These are phyloP conservation scores for Mastomys natalensis DNA, from an alignment of 2,113 vertebrate genomes.

Conservation along the genomic window DNA sequence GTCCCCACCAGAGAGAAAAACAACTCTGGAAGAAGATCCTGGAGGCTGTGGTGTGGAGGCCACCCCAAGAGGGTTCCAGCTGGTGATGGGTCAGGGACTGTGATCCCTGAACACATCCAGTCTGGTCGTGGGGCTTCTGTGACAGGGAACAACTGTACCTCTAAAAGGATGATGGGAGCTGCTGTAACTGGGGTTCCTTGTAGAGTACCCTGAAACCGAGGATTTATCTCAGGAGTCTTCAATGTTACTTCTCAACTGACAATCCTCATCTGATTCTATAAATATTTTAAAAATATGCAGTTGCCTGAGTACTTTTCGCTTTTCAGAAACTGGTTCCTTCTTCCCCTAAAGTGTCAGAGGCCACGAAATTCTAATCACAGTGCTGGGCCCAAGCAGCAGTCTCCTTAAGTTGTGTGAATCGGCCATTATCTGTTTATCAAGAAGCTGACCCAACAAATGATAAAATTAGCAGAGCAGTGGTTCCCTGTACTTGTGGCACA, in stretches of 20 bases:
- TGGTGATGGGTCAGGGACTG: constrained; percentile 67
- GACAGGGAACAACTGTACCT: constrained; percentile 75
- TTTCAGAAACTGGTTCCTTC: constrained; percentile 65
- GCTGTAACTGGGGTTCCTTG: constrained; percentile 81
- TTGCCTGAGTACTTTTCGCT: constrained; percentile 58
- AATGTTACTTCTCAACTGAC: constrained; percentile 77
- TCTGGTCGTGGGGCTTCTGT: constrained; percentile 74
- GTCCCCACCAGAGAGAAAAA: constrained; percentile 70
- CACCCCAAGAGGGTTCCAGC: constrained; percentile 53
- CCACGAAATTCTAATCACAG: constrained; percentile 59
- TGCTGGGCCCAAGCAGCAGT: constrained; percentile 72
- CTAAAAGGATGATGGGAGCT: constrained; percentile 80
- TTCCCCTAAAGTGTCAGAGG: constrained; percentile 53
- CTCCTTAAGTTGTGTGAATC: constrained; percentile 78
- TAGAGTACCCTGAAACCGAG: constrained; percentile 79
- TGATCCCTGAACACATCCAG: constrained; percentile 71
- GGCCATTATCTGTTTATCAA: constrained; percentile 78
- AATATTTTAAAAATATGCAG: constrained; percentile 71
- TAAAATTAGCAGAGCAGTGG: constrained; percentile 77
- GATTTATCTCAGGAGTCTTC: constrained; percentile 81
- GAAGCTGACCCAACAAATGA: constrained; percentile 78
- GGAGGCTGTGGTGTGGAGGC: constrained; percentile 64
- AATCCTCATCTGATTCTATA: constrained; percentile 76
- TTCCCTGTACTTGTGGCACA: constrained; percentile 74
- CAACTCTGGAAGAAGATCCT: constrained; percentile 60